Evolutionary conservation across 1,140 invertebrate genomes (phyloP).

Genomic region (Asobara japonica): DNA sequence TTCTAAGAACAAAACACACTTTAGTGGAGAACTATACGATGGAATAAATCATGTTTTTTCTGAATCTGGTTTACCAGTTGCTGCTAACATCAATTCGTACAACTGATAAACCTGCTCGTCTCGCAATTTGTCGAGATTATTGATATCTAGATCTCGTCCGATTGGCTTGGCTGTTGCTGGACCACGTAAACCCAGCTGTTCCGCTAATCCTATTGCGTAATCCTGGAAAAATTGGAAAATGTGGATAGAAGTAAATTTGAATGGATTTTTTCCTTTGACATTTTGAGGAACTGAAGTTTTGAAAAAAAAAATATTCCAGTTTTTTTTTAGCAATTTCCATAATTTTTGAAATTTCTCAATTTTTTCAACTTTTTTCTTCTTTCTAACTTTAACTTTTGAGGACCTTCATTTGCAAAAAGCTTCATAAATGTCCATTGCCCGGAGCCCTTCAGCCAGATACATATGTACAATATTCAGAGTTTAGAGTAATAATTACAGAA

Average conservation of each 20-base stretch:
- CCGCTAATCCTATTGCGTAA: constrained; percentile 77
- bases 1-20: background rate
- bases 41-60: background rate
- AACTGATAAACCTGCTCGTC: constrained; percentile 85
- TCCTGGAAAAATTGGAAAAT: constrained; percentile 66
- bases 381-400: too few species aligned
- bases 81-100: constrained; percentile 83
- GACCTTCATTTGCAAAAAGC: too few species aligned
- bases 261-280: constrained; percentile 4
- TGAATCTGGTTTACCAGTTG: constrained; percentile 55
- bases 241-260: constrained; percentile 17
- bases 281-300: too few species aligned
- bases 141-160: constrained; percentile 70
- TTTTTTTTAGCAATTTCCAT: too few species aligned
- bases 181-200: constrained; percentile 76
- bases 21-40: too few species aligned
- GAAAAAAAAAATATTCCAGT: too few species aligned
- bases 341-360: too few species aligned
- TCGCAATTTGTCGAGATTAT: constrained; percentile 76
- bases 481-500: too few species aligned
- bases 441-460: too few species aligned
- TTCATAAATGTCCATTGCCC: too few species aligned
- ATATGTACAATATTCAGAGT: too few species aligned
- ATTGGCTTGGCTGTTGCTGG: constrained; percentile 68
- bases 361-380: too few species aligned